phyloP scores from a whole-genome alignment of 2,797 vertebrate genomes.

The Geotrypetes seraphini region DNA sequence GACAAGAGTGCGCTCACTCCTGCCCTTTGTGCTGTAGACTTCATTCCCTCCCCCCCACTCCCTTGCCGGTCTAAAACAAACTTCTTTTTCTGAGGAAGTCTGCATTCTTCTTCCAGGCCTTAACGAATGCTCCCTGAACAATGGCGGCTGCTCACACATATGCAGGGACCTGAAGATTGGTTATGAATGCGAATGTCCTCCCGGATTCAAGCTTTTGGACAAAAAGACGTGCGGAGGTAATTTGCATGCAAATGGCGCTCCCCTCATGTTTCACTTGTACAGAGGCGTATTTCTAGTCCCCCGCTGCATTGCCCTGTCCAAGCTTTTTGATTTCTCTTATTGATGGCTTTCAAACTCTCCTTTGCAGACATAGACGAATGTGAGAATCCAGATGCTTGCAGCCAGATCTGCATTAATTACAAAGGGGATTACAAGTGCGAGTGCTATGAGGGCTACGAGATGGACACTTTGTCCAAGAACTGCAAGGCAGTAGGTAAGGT shows the following conservation, averaged over 20 bases:
- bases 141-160: constrained; percentile 92
- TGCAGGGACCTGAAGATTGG: constrained; percentile 84
- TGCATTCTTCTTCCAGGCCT: constrained; percentile 55
- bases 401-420: constrained; percentile 97
- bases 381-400: constrained; percentile 88
- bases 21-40: too few species aligned
- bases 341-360: constrained; percentile 24
- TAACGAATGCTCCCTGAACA: constrained; percentile 84
- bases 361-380: constrained; percentile 92
- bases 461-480: constrained; percentile 86
- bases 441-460: constrained; percentile 92
- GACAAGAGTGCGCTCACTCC: too few species aligned
- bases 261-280: constrained; percentile 27
- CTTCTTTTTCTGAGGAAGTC: too few species aligned
- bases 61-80: too few species aligned
- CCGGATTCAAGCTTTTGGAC: constrained; percentile 88
- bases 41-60: too few species aligned
- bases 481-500: constrained; percentile 93
- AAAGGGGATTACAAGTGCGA: constrained; percentile 97
- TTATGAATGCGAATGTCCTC: constrained; percentile 85
- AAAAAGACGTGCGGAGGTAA: constrained; percentile 95
- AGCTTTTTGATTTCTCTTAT: constrained; percentile 42
- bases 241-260: constrained; percentile 38
- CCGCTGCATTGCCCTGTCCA: constrained; percentile 29
- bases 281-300: too few species aligned